Evolutionary conservation across 2,797 vertebrate genomes (phyloP), one percentile per base, ranked within the genome.

Genomic region (Alosa sapidissima): DNA sequence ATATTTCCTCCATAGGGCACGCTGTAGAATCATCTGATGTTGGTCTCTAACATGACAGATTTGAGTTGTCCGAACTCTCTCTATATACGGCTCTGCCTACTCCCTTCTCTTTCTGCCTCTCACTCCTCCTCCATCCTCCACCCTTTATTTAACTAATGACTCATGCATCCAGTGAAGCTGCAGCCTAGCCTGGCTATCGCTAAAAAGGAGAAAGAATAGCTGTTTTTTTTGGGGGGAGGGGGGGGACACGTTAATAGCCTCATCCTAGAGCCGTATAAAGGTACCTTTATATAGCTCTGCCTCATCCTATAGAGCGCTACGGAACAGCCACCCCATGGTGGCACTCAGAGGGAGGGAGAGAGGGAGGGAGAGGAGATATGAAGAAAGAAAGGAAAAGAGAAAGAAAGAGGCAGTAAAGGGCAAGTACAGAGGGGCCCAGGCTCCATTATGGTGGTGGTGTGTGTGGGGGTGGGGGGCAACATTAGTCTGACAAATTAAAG

Each of bases 401-500:
- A 28, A 41, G 33, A 72, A 41, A 45, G 68, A 47, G 16, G 8
- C 9, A 47, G 72, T 33, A 75, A 16, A 45, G 72, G 72, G 41
- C 47, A 47, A 47, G 72, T 72, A 41, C 24, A 36, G 14, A 16
- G 41, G 72, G 13, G 2, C 14, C 72, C 36, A 21, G 41, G 33
- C 14, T 45, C 72, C 72, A 78, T 47, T 78, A 78, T 14, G 36
- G 68, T 14, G 36, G 72, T 45, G 41, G 72, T 41, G 41, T 41
- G 41, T 41, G 41, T 41, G 72, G 19, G 41, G 72, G 72, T 14
- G 36, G 41, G 72, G 60, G 60, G 60, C 83, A 86, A 86, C 86
- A 88, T 89, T 89, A 87, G 85, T 72, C 87, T 90, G 89, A 93
- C 85, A 87, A 92, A 92, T 92, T 83, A 86, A 89, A 89, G 83